phyloP scores from a whole-genome alignment of 2,888 invertebrate genomes.

The Acleris emargana region DNA sequence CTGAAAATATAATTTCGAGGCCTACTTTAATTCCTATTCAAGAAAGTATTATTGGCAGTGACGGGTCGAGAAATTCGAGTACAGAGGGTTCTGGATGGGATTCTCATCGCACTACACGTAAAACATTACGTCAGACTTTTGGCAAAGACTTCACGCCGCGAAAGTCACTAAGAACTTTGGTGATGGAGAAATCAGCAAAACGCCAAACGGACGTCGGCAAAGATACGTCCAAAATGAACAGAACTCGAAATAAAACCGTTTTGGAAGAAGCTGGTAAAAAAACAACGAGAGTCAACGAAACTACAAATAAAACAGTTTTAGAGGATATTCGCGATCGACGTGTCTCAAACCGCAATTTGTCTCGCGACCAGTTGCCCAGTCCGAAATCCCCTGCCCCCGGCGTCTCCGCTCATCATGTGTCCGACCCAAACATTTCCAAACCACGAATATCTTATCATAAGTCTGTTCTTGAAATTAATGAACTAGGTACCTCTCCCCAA shows the following conservation, averaged over 20 bases:
- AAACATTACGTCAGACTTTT: slow-evolving; percentile 70
- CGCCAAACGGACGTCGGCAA: slow-evolving; percentile 50
- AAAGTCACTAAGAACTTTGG: slow-evolving; percentile 69
- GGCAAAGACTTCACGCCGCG: slow-evolving; percentile 70
- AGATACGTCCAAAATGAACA: slow-evolving; percentile 44
- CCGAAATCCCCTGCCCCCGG: slow-evolving; percentile 16
- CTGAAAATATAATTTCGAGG: slow-evolving; percentile 49
- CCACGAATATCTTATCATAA: slow-evolving; percentile 18
- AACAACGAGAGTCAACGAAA: slow-evolving; percentile 41
- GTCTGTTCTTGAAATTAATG: slow-evolving; percentile 6
- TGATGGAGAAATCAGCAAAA: slow-evolving; percentile 74
- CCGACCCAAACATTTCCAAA: slow-evolving; percentile 16
- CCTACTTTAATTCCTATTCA: slow-evolving; percentile 55
- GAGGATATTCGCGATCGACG: slow-evolving; percentile 20
- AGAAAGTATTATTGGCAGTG: slow-evolving; percentile 58
- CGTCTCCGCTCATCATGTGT: slow-evolving; percentile 22
- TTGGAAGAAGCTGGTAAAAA: slow-evolving; percentile 35
- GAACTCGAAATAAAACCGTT: not conserved
- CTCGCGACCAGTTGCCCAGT: slow-evolving; percentile 8
- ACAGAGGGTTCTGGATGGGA: slow-evolving; percentile 75
- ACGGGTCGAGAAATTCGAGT: slow-evolving; percentile 59
- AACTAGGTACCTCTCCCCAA: slow-evolving; percentile 4
- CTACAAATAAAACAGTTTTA: not conserved
- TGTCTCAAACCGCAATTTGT: slow-evolving; percentile 9
- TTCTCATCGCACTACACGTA: slow-evolving; percentile 71